Conservation (phyloP, 2,888 invertebrate species). For the Chymomyza amoena region DNA sequence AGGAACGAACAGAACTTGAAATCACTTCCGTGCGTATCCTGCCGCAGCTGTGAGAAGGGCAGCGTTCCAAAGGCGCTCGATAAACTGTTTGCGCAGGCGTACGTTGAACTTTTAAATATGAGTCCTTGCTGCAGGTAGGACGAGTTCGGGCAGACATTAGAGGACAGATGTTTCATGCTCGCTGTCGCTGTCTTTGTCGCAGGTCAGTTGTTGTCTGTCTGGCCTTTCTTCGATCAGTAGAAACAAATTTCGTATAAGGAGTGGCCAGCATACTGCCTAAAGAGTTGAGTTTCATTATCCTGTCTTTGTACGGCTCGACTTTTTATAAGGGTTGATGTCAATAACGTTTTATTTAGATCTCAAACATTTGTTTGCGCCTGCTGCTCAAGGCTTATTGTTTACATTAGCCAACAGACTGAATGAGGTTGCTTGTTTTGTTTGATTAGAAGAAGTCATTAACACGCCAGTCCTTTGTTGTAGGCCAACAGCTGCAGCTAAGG, state of each 20-base stretch:
- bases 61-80: slow-evolving; percentile 15
- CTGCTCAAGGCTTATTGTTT: slow-evolving; percentile 31
- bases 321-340: slow-evolving; percentile 49
- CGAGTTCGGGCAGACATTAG: slow-evolving; percentile 1
- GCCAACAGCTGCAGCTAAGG: slow-evolving; percentile 17
- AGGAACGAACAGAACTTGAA: slow-evolving; percentile 22
- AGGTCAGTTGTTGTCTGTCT: slow-evolving; percentile 57
- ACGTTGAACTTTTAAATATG: slow-evolving; percentile 57
- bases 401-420: not conserved
- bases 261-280: not conserved
- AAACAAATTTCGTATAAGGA: not conserved
- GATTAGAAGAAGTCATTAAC: slow-evolving; percentile 65
- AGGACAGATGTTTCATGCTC: slow-evolving; percentile 52
- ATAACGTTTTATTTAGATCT: slow-evolving; percentile 37
- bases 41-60: slow-evolving; percentile 49
- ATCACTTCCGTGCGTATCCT: slow-evolving; percentile 53
- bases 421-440: slow-evolving; percentile 39
- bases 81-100: slow-evolving; percentile 66
- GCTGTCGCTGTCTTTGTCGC: slow-evolving; percentile 54
- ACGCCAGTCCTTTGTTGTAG: slow-evolving; percentile 25
- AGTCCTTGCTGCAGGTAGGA: slow-evolving; percentile 34
- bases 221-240: slow-evolving; percentile 18
- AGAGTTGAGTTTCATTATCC: slow-evolving; percentile 38
- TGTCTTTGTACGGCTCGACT: slow-evolving; percentile 25
- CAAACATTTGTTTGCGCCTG: slow-evolving; percentile 56